These are phyloP conservation scores for Physocephala rufipes DNA, from an alignment of 2,888 invertebrate species.

Conservation along the genomic window DNA sequence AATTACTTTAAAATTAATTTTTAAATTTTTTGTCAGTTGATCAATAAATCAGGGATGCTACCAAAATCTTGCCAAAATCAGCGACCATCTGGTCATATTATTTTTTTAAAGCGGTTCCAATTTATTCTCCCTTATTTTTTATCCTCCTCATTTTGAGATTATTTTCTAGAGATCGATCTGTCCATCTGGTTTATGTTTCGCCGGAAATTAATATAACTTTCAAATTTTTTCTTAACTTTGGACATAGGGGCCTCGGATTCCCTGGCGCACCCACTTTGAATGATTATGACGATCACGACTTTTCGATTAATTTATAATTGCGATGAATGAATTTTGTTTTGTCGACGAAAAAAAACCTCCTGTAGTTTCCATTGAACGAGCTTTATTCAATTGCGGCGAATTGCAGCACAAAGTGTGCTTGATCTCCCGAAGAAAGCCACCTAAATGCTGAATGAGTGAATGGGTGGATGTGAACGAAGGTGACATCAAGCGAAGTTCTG, in stretches of 20 bases:
- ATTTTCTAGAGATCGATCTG: no score
- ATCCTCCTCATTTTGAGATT: no score
- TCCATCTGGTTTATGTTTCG: neutral
- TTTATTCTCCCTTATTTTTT: neutral
- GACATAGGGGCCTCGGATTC: neutral
- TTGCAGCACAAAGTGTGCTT: neutral
- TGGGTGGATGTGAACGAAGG: no score
- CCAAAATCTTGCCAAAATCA: no score
- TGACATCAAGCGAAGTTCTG: no score
- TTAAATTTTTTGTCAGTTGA: no score
- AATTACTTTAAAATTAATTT: no score
- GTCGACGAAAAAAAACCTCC: conserved; percentile 13
- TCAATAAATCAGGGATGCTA: no score
- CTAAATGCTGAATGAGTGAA: no score
- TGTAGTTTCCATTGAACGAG: conserved; percentile 33
- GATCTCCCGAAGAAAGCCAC: no score
- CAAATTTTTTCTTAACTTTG: neutral
- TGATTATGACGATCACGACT: conserved; percentile 36
- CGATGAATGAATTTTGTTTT: conserved; percentile 25
- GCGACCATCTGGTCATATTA: no score
- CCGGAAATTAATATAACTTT: neutral
- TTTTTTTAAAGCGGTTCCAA: neutral
- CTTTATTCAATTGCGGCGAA: neutral
- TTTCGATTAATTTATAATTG: conserved; percentile 41
- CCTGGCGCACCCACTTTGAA: neutral